Evolutionary conservation across 2,888 invertebrate species (phyloP).

Genomic region (Omphaloscelis lunosa): DNA sequence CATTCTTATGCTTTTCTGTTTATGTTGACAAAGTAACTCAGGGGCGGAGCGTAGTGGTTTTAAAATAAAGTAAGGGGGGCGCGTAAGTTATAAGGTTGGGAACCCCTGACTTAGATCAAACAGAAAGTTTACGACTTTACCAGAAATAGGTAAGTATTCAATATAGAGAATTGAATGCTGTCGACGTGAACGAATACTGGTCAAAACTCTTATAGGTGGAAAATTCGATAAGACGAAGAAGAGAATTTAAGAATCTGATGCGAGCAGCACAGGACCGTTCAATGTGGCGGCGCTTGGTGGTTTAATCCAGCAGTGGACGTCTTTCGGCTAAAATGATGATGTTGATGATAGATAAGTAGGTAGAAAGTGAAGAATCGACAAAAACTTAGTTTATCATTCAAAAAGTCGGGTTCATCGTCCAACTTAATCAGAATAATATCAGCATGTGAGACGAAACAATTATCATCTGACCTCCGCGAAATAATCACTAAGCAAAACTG

Average conservation of each 20-base stretch:
- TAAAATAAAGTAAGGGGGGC: too few relatives aligned
- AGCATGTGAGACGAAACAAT: background rate
- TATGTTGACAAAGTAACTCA: too few relatives aligned
- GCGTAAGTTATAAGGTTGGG: too few relatives aligned
- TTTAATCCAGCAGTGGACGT: background rate
- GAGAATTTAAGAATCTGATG: background rate
- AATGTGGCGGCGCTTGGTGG: background rate
- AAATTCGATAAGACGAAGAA: background rate
- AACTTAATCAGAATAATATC: background rate
- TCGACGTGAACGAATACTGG: background rate
- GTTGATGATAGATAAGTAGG: too few relatives aligned
- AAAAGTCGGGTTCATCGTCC: background rate
- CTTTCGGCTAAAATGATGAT: background rate
- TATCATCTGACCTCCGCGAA: constrained; percentile 18
- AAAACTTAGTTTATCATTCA: background rate
- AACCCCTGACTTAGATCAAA: background rate
- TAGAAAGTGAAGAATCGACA: background rate
- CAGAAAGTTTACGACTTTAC: background rate
- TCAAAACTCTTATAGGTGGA: background rate
- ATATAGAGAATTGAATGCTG: background rate
- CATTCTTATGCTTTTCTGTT: too few relatives aligned
- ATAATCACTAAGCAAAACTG: constrained; percentile 4
- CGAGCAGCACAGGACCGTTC: background rate
- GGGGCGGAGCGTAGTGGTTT: too few relatives aligned
- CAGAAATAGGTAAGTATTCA: background rate